Percentiles rank a stretch among this genome's conserved stretches.
These are phyloP conservation scores for Burhinus bistriatus DNA, from an alignment of 2,113 vertebrate species.

Conservation along the genomic window DNA sequence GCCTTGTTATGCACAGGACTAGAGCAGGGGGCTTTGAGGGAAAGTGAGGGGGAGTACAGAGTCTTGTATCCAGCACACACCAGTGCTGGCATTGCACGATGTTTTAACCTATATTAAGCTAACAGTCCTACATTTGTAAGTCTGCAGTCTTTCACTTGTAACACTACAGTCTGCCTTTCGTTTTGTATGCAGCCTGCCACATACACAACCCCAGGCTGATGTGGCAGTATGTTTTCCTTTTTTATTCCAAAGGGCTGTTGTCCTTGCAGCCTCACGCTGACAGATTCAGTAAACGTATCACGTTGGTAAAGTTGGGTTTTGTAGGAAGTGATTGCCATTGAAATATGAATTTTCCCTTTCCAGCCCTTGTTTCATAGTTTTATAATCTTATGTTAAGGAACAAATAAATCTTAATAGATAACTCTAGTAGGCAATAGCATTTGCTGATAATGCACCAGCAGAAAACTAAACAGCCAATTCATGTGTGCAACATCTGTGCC, in stretches of 20 bases:
- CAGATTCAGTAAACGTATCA: background rate
- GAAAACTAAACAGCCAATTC: background rate
- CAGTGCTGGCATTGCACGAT: background rate
- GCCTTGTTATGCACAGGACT: background rate
- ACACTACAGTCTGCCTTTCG: background rate
- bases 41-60: background rate
- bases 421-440: background rate
- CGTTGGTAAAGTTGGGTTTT: background rate
- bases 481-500: background rate
- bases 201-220: background rate
- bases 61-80: background rate
- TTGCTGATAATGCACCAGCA: background rate
- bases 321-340: background rate
- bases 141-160: background rate
- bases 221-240: background rate
- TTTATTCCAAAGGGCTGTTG: background rate
- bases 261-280: background rate
- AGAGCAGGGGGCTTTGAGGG: background rate
- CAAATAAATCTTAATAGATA: background rate
- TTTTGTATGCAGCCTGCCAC: background rate
- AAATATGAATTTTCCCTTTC: background rate
- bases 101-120: background rate
- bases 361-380: background rate
- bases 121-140: background rate
- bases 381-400: background rate